Evolutionary conservation across 2,797 vertebrate species (phyloP).

Genomic region (Chanos chanos): DNA sequence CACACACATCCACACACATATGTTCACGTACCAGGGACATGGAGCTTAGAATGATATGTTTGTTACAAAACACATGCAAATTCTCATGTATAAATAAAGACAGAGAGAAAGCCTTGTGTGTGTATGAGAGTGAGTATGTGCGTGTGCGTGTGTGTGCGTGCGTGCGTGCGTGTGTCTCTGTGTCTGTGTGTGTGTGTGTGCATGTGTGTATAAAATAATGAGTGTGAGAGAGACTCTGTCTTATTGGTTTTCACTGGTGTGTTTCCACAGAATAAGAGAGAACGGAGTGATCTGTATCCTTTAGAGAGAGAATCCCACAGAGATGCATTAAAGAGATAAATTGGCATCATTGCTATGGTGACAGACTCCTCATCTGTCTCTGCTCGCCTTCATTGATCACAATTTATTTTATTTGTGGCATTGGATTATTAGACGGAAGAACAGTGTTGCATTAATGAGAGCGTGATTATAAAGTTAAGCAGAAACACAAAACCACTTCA

Average conservation of each 20-base stretch:
- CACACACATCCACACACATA: too few relatives aligned
- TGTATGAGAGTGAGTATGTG: too few relatives aligned
- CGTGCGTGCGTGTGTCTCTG: too few relatives aligned
- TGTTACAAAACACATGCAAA: too few relatives aligned
- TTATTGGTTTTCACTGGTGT: constrained; percentile 71
- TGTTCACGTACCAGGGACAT: too few relatives aligned
- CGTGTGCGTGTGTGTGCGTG: too few relatives aligned
- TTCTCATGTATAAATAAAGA: too few relatives aligned
- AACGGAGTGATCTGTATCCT: constrained; percentile 78
- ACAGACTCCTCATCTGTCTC: constrained; percentile 82
- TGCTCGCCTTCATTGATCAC: constrained; percentile 79
- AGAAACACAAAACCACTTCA: constrained; percentile 67
- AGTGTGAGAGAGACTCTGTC: constrained; percentile 56
- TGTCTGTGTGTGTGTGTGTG: too few relatives aligned
- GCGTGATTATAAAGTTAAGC: constrained; percentile 74
- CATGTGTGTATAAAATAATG: background rate
- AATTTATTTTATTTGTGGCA: constrained; percentile 84
- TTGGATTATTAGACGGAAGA: constrained; percentile 77
- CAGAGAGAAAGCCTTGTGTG: too few relatives aligned
- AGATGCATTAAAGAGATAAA: constrained; percentile 86
- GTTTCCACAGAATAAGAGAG: constrained; percentile 68
- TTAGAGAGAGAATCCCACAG: constrained; percentile 78
- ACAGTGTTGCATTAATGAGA: constrained; percentile 77
- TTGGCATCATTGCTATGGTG: constrained; percentile 77
- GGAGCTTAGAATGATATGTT: too few relatives aligned